Evolutionary conservation across 2,113 vertebrate species (phyloP).

Genomic region (Mormyrus iriodes): DNA sequence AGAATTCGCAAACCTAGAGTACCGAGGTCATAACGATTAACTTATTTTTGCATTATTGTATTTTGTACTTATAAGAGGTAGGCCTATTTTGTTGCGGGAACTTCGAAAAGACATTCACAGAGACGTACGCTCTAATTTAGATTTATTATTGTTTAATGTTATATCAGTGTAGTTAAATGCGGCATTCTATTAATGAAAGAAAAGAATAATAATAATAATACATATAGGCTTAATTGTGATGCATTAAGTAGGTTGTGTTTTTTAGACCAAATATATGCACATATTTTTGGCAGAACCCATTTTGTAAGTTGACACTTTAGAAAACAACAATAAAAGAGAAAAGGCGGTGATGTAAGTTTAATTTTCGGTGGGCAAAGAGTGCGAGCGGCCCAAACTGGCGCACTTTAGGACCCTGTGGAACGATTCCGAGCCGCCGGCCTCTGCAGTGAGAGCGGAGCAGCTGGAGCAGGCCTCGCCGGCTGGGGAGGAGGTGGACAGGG

Average conservation of each 20-base stretch:
- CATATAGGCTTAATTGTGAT: background rate
- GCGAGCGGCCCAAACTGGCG: background rate
- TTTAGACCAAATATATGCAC: background rate
- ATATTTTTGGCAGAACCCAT: background rate
- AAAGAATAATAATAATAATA: background rate
- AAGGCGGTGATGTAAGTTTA: background rate
- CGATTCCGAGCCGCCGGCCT: constrained; percentile 49
- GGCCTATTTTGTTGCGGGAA: background rate
- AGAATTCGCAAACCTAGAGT: background rate
- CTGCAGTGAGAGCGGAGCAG: constrained; percentile 59
- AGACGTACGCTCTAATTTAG: background rate
- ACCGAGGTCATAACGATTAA: background rate
- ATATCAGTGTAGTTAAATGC: background rate
- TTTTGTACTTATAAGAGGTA: background rate
- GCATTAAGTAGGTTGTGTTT: background rate
- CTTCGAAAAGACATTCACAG: background rate
- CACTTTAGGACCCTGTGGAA: constrained; percentile 60
- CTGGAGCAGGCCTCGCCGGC: constrained; percentile 55
- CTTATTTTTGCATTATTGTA: background rate
- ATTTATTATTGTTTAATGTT: background rate
- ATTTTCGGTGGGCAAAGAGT: background rate
- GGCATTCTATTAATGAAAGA: background rate
- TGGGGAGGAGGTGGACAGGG: constrained; percentile 51
- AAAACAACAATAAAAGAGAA: background rate
- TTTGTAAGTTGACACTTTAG: background rate